These are phyloP conservation scores for Pentalonia nigronervosa DNA, from an alignment of 1,140 invertebrate genomes.

Conservation along the genomic window DNA sequence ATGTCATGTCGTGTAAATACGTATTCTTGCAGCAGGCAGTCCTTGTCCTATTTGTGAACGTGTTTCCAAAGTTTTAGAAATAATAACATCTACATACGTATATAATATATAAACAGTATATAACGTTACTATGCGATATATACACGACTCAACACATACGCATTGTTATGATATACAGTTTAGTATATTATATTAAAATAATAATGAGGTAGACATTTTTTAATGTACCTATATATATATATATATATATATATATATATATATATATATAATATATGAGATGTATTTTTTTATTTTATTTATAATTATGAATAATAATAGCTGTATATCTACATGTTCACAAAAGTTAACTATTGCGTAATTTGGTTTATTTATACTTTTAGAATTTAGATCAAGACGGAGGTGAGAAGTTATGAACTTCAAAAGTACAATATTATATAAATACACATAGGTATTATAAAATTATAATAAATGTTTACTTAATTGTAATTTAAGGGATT, in stretches of 20 bases:
- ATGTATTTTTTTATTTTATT: background rate
- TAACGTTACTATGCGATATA: background rate
- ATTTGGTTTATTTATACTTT: too few species aligned
- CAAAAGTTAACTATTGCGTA: too few species aligned
- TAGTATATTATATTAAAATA: background rate
- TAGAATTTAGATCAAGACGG: too few species aligned
- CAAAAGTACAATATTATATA: too few species aligned
- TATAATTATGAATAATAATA: too few species aligned
- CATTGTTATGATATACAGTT: background rate
- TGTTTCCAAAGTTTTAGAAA: background rate
- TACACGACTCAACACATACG: background rate
- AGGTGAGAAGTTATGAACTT: too few species aligned
- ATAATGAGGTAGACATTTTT: background rate
- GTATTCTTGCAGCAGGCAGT: conserved; percentile 22
- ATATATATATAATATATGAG: too few species aligned
- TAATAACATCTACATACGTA: background rate
- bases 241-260: too few species aligned
- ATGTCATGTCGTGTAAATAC: conserved; percentile 47
- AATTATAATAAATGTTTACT: background rate
- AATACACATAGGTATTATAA: background rate
- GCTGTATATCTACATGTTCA: too few species aligned
- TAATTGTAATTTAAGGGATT: background rate
- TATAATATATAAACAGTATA: background rate
- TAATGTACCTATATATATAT: too few species aligned
- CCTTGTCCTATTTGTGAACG: background rate